Base-by-base conservation (phyloP, 2,888 invertebrate genomes). In the Elysia crispata region DNA sequence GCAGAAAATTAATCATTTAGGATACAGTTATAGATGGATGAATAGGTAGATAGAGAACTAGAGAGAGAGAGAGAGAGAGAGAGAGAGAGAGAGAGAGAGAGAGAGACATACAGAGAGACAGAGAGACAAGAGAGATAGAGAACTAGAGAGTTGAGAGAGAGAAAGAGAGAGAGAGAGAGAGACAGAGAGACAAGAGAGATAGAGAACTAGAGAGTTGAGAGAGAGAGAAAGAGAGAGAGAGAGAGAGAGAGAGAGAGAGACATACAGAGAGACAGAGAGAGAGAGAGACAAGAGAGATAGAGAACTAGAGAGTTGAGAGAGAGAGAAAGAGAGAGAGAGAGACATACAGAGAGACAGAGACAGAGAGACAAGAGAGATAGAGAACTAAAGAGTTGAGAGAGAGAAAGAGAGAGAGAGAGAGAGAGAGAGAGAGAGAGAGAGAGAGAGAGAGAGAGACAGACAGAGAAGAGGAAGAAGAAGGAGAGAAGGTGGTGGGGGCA, bases 231-330 rank as follows among this genome's bases (percentile, higher is more conserved):
- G 33, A 11, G 41, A 6, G 41, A 41, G 41, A 41, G 11, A 41
- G 41, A 41, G 41, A 41, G 41, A 41, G 41, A 41, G 41, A 41
- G 41, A 20, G 15, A 18, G 70, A 70, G 33, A 20, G 49, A 41
- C 15, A 70, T 1, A 41, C 15, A 1, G 70, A 31, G 41, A 41
- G 49, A 31, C 33, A 70, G 41, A 73, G 54, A 49, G 49, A 50
- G 73, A 73, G 20, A 73, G 73, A 50, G 73, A 73, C 23, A 73
- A n/a, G 73, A 50, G 73, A 73, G 54, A 6, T 49, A 50, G 49
- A 25, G 73, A 50, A 25, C 49, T 6, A 50, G 49, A 41, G 50
- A 73, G 73, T n/a, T n/a, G 73, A 50, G 73, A 73, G 54, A 6
- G 73, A 50, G 49, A 25, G 73, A 50, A 25, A 73, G 25, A 50